A percentile compares a stretch with the other conserved stretches of the same genome.
Conservation (phyloP, 1,140 invertebrate species). For the Thrips palmi region DNA sequence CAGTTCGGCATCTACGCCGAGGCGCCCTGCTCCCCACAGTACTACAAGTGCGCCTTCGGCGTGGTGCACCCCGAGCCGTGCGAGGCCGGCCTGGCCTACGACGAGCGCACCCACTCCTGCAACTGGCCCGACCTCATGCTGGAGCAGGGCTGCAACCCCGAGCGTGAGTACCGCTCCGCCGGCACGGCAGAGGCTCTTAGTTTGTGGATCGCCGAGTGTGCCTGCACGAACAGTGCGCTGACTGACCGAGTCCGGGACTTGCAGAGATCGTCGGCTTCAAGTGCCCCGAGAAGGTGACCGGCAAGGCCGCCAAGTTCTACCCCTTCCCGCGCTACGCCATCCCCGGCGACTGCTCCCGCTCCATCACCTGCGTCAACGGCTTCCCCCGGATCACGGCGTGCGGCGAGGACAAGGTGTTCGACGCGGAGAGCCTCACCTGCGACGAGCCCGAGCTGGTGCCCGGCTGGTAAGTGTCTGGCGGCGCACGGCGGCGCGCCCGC, state of each 20-base stretch:
- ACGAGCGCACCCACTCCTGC: conserved; percentile 70
- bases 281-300: conserved; percentile 27
- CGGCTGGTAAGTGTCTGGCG: conserved; percentile 23
- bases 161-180: conserved; percentile 40
- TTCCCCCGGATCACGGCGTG: conserved; percentile 69
- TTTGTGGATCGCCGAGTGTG: too few relatives aligned
- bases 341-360: conserved; percentile 57
- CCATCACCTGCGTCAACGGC: conserved; percentile 77
- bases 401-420: conserved; percentile 68
- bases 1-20: conserved; percentile 76
- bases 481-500: too few relatives aligned
- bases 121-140: conserved; percentile 83
- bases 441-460: conserved; percentile 47
- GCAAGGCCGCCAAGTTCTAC: conserved; percentile 76
- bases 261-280: conserved; percentile 63
- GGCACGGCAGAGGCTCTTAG: background rate
- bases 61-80: conserved; percentile 59
- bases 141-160: conserved; percentile 61
- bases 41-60: conserved; percentile 70
- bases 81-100: conserved; percentile 72
- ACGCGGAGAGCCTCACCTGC: conserved; percentile 62
- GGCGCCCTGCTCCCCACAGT: conserved; percentile 61
- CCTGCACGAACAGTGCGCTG: too few relatives aligned
- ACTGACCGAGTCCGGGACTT: too few relatives aligned
- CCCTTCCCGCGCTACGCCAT: conserved; percentile 75